phyloP scores from a whole-genome alignment of 2,797 vertebrate species.

The Etheostoma perlongum region DNA sequence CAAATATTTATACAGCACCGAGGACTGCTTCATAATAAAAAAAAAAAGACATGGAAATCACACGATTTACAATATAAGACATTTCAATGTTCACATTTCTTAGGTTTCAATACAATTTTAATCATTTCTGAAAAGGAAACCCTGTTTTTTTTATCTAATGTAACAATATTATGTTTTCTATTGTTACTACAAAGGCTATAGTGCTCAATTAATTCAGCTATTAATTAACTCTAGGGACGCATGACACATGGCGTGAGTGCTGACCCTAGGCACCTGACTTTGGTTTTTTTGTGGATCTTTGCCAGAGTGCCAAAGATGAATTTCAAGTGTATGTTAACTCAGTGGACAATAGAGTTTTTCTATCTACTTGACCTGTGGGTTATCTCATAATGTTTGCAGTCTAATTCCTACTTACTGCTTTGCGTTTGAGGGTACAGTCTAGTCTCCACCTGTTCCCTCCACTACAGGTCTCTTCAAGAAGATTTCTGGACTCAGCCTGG shows the following conservation, averaged over 20 bases:
- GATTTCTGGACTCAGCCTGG: conserved; percentile 97
- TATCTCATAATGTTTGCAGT: background rate
- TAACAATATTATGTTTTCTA: background rate
- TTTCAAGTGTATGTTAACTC: too few species aligned
- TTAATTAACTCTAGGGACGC: too few species aligned
- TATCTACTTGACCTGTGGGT: background rate
- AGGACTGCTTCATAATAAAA: too few species aligned
- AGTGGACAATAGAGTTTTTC: too few species aligned
- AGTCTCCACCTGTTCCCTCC: conserved; percentile 96
- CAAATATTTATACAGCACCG: too few species aligned
- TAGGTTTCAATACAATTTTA: background rate
- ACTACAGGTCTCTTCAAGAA: conserved; percentile 97
- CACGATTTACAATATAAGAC: background rate
- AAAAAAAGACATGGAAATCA: too few species aligned
- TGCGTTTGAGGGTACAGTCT: conserved; percentile 94
- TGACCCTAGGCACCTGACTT: too few species aligned
- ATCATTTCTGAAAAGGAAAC: conserved; percentile 5
- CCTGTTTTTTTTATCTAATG: background rate
- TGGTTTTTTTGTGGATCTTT: too few species aligned
- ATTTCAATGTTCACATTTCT: background rate
- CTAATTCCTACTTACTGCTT: conserved; percentile 89
- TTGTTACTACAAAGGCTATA: background rate
- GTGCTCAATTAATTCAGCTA: background rate
- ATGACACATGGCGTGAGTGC: too few species aligned
- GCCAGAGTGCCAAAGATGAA: too few species aligned